Conservation (phyloP, 23 tunicate genomes). For the Botrylloides violaceus region DNA sequence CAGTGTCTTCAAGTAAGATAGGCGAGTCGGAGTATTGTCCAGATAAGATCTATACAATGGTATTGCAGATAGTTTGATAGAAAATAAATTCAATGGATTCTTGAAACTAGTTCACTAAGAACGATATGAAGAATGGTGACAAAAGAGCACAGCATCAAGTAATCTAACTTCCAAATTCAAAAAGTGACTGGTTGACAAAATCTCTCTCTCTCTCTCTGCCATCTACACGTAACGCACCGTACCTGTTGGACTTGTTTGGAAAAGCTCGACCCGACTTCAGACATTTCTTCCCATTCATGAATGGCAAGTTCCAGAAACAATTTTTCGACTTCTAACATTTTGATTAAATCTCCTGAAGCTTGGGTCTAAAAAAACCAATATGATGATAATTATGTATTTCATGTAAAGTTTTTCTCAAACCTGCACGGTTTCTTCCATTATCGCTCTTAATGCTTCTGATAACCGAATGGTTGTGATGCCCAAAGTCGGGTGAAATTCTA, state of each 20-base stretch:
- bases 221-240: too few relatives aligned
- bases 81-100: neutral
- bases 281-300: slow-evolving; percentile 74
- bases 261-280: slow-evolving; percentile 48
- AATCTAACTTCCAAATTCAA: too few relatives aligned
- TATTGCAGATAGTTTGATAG: neutral
- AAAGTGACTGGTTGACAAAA: too few relatives aligned
- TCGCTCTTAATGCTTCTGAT: slow-evolving; percentile 27
- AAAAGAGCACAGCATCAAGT: slow-evolving; percentile 9
- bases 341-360: slow-evolving; percentile 14
- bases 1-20: slow-evolving; percentile 38
- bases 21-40: slow-evolving; percentile 52
- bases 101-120: too few relatives aligned
- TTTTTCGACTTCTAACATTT: slow-evolving; percentile 36
- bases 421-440: slow-evolving; percentile 31
- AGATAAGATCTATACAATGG: slow-evolving; percentile 42
- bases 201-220: too few relatives aligned
- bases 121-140: too few relatives aligned
- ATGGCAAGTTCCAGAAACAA: slow-evolving; percentile 54
- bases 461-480: slow-evolving; percentile 48
- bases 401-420: slow-evolving; percentile 6
- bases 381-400: neutral
- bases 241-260: slow-evolving; percentile 30
- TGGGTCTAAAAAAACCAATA: neutral
- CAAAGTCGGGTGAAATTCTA: slow-evolving; percentile 74